These are phyloP conservation scores for Mactra quadrangularis DNA, from an alignment of 1,140 invertebrate species.

Conservation along the genomic window DNA sequence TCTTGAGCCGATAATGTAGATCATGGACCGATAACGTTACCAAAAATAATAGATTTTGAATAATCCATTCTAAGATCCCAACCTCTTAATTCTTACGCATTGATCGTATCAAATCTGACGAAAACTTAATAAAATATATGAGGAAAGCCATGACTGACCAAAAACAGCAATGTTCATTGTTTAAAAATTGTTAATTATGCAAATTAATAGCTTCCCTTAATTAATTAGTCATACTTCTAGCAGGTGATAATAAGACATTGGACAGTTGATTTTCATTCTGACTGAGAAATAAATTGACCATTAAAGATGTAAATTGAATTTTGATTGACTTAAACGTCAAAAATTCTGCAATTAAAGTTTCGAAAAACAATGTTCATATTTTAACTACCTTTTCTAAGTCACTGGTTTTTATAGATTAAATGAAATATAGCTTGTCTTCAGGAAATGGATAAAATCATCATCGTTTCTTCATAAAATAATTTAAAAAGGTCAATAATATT, in stretches of 20 bases:
- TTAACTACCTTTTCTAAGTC: too few species aligned
- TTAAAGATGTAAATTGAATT: constrained; percentile 34
- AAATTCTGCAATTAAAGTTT: background rate
- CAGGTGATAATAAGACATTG: constrained; percentile 47
- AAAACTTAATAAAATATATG: constrained; percentile 12
- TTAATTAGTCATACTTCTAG: constrained; percentile 54
- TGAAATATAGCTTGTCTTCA: too few species aligned
- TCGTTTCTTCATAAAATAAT: too few species aligned
- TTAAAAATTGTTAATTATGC: background rate
- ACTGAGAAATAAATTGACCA: constrained; percentile 34
- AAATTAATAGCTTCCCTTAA: constrained; percentile 13
- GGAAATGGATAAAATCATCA: too few species aligned
- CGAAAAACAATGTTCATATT: too few species aligned
- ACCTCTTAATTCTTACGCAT: too few species aligned
- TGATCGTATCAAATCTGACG: constrained; percentile 46
- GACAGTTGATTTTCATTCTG: constrained; percentile 10
- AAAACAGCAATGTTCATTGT: too few species aligned
- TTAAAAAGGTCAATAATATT: too few species aligned
- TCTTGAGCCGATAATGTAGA: constrained; percentile 15
- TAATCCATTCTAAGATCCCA: too few species aligned
- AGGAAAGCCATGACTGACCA: too few species aligned
- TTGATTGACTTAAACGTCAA: constrained; percentile 44
- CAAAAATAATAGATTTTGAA: background rate
- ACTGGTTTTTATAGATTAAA: too few species aligned
- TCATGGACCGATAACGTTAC: background rate